Percentiles rank a stretch among this genome's conserved stretches.
phyloP scores from a whole-genome alignment of 2,113 vertebrate species.

The Platichthys stellatus region DNA sequence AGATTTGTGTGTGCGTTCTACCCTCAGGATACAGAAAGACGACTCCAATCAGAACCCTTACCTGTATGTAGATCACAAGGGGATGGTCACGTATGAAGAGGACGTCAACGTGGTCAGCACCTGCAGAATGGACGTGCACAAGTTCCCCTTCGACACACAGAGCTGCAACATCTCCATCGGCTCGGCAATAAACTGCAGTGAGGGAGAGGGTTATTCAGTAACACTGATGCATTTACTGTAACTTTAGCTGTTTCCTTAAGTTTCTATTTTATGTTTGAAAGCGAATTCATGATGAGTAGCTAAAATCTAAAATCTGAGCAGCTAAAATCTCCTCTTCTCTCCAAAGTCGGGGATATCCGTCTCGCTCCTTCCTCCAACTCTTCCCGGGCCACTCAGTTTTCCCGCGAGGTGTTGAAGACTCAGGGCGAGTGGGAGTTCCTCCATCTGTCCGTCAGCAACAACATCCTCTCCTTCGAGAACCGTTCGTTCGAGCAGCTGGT shows the following conservation, averaged over 20 bases:
- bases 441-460: constrained; percentile 41
- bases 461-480: neutral
- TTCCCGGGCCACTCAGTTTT: constrained; percentile 68
- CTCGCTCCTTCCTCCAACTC: constrained; percentile 68
- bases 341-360: constrained; percentile 51
- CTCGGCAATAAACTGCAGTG: constrained; percentile 60
- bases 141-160: constrained; percentile 80
- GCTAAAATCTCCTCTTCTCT: constrained; percentile 3
- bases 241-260: neutral
- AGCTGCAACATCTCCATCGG: constrained; percentile 67
- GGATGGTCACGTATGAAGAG: constrained; percentile 39
- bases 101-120: constrained; percentile 68
- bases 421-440: constrained; percentile 80
- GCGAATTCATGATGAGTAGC: no score
- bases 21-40: constrained; percentile 66
- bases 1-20: constrained; percentile 1
- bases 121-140: constrained; percentile 76
- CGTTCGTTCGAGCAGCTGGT: constrained; percentile 51
- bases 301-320: no score
- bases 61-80: constrained; percentile 39
- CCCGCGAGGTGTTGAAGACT: constrained; percentile 49
- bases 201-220: neutral
- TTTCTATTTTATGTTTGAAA: no score
- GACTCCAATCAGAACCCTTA: constrained; percentile 51
- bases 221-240: no score